These are phyloP conservation scores for Rhysida immarginata DNA, from an alignment of 1,140 invertebrate species.

Conservation along the genomic window DNA sequence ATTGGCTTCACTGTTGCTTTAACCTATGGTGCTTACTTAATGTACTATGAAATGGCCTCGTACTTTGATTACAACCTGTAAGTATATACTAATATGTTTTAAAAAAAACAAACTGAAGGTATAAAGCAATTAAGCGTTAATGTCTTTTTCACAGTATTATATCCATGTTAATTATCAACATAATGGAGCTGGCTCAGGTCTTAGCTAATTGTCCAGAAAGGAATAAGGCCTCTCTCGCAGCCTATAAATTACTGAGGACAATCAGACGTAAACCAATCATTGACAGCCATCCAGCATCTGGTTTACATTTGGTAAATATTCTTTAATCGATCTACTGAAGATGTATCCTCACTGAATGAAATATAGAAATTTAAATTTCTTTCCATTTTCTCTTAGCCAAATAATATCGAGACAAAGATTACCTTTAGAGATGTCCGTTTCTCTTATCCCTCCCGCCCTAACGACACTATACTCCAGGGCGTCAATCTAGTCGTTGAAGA, in stretches of 20 bases:
- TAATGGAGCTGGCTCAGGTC: conserved; percentile 71
- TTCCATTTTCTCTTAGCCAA: background rate
- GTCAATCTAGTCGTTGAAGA: conserved; percentile 26
- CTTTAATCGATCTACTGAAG: background rate
- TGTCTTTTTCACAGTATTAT: conserved; percentile 44
- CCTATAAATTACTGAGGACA: conserved; percentile 45
- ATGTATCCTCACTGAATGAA: no score
- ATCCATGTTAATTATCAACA: conserved; percentile 70
- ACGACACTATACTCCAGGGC: background rate
- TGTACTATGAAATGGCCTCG: background rate
- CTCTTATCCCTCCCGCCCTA: conserved; percentile 25
- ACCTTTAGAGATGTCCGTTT: conserved; percentile 24
- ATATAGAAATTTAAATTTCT: no score
- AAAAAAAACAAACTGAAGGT: background rate
- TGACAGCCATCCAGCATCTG: conserved; percentile 25
- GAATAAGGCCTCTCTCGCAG: conserved; percentile 63
- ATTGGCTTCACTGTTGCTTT: background rate
- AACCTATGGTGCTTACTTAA: background rate
- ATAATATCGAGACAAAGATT: conserved; percentile 19
- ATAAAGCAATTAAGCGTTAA: background rate
- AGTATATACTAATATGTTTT: background rate
- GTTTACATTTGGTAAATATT: conserved; percentile 19
- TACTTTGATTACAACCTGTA: background rate
- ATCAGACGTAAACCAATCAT: conserved; percentile 35
- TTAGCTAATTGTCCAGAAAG: conserved; percentile 75